These are phyloP conservation scores for Erpornis zantholeuca DNA, from an alignment of 2,113 vertebrate genomes.

Conservation along the genomic window DNA sequence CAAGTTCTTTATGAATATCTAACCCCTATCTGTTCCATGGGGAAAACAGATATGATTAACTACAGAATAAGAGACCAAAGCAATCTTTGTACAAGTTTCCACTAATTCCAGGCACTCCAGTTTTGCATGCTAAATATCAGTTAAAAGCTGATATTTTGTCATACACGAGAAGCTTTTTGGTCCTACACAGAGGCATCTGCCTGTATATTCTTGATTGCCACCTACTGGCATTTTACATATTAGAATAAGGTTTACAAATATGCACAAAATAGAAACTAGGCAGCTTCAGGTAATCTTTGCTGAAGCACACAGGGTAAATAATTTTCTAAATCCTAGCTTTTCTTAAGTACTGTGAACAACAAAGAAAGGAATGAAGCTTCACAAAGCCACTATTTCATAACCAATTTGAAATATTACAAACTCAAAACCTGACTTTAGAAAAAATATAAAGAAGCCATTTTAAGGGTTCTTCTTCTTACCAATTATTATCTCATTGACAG, in stretches of 20 bases:
- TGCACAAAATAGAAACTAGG: not conserved
- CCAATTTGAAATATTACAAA: not conserved
- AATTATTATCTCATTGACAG: not conserved
- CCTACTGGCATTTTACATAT: constrained; percentile 20
- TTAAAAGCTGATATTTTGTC: not conserved
- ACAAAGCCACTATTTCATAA: not conserved
- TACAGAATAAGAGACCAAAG: not conserved
- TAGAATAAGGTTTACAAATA: not conserved
- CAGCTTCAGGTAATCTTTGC: not conserved
- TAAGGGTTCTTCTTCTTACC: not conserved
- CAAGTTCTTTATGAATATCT: not conserved
- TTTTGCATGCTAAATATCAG: not conserved
- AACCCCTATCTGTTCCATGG: not conserved
- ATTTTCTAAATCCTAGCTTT: not conserved
- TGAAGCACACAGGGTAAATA: not conserved
- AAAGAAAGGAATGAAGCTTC: not conserved
- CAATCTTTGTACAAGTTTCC: not conserved
- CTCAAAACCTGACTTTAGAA: not conserved
- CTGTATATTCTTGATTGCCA: constrained; percentile 34
- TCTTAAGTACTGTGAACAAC: not conserved
- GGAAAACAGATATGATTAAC: not conserved
- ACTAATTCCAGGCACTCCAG: not conserved
- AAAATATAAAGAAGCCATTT: not conserved
- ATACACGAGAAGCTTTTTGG: not conserved
- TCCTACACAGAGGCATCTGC: not conserved